Conservation (phyloP, 2,888 invertebrate genomes). For the Prostheceraeus crozeri region DNA sequence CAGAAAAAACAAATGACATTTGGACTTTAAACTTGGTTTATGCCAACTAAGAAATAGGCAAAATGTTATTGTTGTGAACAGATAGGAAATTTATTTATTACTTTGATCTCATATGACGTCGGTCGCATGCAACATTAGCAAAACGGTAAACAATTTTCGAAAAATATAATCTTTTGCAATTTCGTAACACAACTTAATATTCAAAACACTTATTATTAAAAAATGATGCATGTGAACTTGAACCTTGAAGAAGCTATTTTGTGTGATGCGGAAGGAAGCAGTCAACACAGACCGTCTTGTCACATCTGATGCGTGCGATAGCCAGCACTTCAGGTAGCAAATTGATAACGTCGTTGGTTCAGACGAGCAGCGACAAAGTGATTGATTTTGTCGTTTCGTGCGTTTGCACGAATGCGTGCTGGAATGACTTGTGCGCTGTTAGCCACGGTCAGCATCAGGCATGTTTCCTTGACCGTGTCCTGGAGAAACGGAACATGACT, state of each 20-base stretch:
- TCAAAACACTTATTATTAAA: too few relatives aligned
- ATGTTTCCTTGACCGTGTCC: background rate
- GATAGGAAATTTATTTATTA: too few relatives aligned
- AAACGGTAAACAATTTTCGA: too few relatives aligned
- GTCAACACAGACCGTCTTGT: slow-evolving; percentile 11
- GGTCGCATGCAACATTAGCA: too few relatives aligned
- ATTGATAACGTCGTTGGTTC: slow-evolving; percentile 16
- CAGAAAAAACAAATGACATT: too few relatives aligned
- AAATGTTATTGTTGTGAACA: too few relatives aligned
- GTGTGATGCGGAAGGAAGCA: background rate
- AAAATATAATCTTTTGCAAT: too few relatives aligned
- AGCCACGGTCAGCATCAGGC: background rate
- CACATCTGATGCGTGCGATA: slow-evolving; percentile 15
- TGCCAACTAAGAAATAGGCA: too few relatives aligned
- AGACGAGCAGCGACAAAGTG: slow-evolving; percentile 6
- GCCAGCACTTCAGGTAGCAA: background rate
- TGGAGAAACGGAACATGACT: background rate
- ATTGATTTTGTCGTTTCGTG: slow-evolving; percentile 7
- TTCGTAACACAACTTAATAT: too few relatives aligned
- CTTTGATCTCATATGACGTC: too few relatives aligned
- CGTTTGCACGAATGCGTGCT: slow-evolving; percentile 1
- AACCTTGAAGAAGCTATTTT: slow-evolving; percentile 4
- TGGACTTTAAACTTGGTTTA: too few relatives aligned
- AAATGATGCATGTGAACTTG: too few relatives aligned
- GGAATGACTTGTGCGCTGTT: slow-evolving; percentile 20